Evolutionary conservation across 2,797 vertebrate species (phyloP).

Genomic region (Antennarius maculatus): DNA sequence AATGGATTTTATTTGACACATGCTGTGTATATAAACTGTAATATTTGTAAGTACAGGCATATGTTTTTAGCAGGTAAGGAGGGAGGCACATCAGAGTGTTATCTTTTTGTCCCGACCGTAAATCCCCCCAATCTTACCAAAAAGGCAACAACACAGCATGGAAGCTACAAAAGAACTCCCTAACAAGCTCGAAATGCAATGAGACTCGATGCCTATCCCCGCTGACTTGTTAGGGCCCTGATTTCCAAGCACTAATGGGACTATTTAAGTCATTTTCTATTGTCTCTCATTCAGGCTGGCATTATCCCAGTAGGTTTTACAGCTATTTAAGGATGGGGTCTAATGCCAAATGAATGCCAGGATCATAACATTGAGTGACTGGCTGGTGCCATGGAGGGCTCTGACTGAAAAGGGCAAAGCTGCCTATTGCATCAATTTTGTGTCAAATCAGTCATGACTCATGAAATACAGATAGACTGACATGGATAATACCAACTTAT

Average conservation of each 20-base stretch:
- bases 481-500: constrained; percentile 30
- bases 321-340: constrained; percentile 72
- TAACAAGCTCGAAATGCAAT: constrained; percentile 80
- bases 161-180: constrained; percentile 64
- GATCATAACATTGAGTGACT: constrained; percentile 74
- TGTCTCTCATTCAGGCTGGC: constrained; percentile 74
- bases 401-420: constrained; percentile 72
- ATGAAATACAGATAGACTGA: constrained; percentile 54
- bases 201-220: constrained; percentile 71
- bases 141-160: constrained; percentile 76
- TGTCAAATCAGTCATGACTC: constrained; percentile 64
- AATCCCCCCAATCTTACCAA: constrained; percentile 55
- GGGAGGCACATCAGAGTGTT: background rate
- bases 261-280: constrained; percentile 81
- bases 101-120: constrained; percentile 41
- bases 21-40: background rate
- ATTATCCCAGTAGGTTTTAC: constrained; percentile 68
- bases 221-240: constrained; percentile 79
- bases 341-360: constrained; percentile 75
- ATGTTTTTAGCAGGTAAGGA: constrained; percentile 19
- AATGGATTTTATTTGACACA: background rate
- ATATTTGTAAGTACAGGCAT: background rate
- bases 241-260: constrained; percentile 76
- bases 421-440: constrained; percentile 70
- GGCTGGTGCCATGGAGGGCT: constrained; percentile 65